A percentile compares a stretch with the other conserved stretches of the same genome.
phyloP scores from a whole-genome alignment of 2,113 vertebrate species.

The Thamnophis sirtalis region DNA sequence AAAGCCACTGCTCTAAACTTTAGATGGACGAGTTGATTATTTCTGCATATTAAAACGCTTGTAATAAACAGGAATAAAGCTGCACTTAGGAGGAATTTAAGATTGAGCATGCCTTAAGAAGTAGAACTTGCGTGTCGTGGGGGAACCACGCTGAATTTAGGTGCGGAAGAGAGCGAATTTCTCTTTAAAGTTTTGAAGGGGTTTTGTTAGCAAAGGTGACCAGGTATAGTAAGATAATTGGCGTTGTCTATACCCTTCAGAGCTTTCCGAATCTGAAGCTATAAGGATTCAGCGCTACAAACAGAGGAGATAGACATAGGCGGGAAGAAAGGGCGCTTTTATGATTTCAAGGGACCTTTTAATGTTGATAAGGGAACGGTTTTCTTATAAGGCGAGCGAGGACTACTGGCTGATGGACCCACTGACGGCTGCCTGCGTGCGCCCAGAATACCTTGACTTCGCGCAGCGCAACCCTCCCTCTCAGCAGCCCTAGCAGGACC shows the following conservation, averaged over 20 bases:
- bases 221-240: slow-evolving; percentile 8
- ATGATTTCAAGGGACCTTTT: background rate
- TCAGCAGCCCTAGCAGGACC: background rate
- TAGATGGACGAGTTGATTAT: background rate
- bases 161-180: background rate
- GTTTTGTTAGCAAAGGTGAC: background rate
- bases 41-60: background rate
- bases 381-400: background rate
- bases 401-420: background rate
- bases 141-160: background rate
- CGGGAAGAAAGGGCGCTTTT: background rate
- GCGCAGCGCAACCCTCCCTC: background rate
- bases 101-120: background rate
- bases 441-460: slow-evolving; percentile 15
- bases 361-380: background rate
- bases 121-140: background rate
- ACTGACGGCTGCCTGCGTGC: background rate
- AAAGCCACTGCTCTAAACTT: background rate
- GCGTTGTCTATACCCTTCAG: background rate
- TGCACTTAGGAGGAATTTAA: background rate
- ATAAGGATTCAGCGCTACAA: background rate
- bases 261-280: background rate
- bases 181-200: background rate
- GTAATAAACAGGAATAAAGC: background rate
- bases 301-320: background rate